phyloP scores from a whole-genome alignment of 2,797 vertebrate species.

The Chaetodon trifasciatus region DNA sequence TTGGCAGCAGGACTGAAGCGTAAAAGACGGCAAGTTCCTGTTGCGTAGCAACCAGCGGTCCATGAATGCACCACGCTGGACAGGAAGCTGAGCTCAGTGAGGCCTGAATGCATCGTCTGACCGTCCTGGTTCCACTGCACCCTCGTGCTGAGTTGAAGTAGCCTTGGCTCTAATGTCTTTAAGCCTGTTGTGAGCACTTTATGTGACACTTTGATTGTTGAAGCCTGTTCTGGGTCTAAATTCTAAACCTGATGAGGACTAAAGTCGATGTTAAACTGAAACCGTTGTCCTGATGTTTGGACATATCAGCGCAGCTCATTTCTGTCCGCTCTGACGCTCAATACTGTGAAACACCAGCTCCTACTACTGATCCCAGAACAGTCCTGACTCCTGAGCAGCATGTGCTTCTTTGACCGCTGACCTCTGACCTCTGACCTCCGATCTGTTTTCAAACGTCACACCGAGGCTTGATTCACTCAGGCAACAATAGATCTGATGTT shows the following conservation, averaged over 20 bases:
- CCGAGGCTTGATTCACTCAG: slow-evolving; percentile 3
- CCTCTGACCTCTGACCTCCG: slow-evolving; percentile 20
- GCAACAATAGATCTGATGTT: not conserved
- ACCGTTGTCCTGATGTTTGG: not conserved
- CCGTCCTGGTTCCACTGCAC: not conserved
- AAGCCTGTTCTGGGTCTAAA: not conserved
- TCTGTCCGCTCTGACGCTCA: not conserved
- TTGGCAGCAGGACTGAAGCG: not conserved
- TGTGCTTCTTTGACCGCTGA: slow-evolving; percentile 13
- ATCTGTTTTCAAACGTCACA: not conserved
- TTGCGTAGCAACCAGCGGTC: slow-evolving; percentile 6
- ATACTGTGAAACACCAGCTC: slow-evolving; percentile 33
- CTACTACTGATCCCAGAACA: slow-evolving; percentile 26
- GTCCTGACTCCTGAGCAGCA: slow-evolving; percentile 10
- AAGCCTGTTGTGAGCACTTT: slow-evolving; percentile 14
- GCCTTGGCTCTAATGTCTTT: not conserved
- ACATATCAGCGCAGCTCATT: not conserved
- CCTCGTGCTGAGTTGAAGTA: not conserved
- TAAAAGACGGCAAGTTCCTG: not conserved
- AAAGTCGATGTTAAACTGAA: not conserved
- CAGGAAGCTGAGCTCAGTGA: slow-evolving; percentile 15
- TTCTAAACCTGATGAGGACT: not conserved
- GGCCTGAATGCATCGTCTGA: slow-evolving; percentile 10
- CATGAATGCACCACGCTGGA: slow-evolving; percentile 34
- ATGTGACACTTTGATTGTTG: slow-evolving; percentile 11